Evolutionary conservation across 2,113 vertebrate genomes (phyloP).

Genomic region (Cettia cetti): DNA sequence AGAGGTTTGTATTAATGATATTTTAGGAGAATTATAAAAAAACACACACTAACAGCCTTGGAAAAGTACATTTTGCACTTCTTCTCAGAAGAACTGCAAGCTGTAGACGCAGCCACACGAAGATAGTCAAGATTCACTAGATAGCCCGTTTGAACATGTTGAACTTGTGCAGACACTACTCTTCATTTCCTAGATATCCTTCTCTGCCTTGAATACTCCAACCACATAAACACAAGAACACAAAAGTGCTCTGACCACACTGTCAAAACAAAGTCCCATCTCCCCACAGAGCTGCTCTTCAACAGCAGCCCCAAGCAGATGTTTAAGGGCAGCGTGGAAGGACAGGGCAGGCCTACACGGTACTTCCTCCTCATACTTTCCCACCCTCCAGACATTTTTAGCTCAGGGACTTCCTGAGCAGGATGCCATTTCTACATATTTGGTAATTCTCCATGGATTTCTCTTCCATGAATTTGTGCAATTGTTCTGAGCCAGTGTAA

Average conservation of each 20-base stretch:
- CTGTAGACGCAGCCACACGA: not conserved
- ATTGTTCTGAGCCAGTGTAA: not conserved
- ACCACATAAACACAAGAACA: not conserved
- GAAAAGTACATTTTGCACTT: not conserved
- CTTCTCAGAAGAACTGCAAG: not conserved
- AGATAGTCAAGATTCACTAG: not conserved
- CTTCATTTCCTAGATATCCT: not conserved
- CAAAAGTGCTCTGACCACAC: not conserved
- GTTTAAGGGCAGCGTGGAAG: not conserved
- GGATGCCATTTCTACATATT: slow-evolving; percentile 57
- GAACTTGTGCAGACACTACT: not conserved
- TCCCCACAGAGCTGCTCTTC: not conserved
- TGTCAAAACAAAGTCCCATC: not conserved
- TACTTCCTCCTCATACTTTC: slow-evolving; percentile 45
- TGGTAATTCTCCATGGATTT: slow-evolving; percentile 43
- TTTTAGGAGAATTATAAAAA: not conserved
- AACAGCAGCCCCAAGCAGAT: not conserved
- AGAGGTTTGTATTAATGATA: not conserved
- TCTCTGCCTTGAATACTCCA: not conserved
- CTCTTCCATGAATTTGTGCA: slow-evolving; percentile 31
- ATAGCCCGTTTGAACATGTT: not conserved
- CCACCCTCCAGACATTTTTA: slow-evolving; percentile 55
- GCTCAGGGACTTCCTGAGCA: slow-evolving; percentile 45
- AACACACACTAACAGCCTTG: not conserved
- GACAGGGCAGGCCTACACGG: not conserved